Base-by-base conservation (phyloP, 2,888 invertebrate species). In the Pseudococcus viburni region DNA sequence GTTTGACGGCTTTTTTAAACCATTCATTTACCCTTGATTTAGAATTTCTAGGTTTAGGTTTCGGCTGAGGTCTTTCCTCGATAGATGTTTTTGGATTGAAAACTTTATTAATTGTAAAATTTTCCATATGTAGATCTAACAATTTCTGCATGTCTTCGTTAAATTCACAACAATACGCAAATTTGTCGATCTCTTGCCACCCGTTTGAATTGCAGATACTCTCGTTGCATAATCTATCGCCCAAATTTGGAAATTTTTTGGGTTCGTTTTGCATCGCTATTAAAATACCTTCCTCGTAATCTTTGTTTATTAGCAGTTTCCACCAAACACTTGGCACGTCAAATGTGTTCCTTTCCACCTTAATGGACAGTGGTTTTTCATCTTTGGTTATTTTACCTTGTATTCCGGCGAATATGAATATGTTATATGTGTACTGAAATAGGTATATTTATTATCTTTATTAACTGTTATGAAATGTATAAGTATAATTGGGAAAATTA, bases 241-340 rank as follows among this genome's bases (percentile, higher is more conserved):
- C 26, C 12, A 26, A n/a, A n/a, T 12, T 11, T 4, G 22, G 4
- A n/a, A 11, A 26, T 4, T 15, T 26, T 26, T 26, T 11, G 26
- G 68, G 68, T 68, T 26, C 12, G n/a, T 68, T 68, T 26, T 68
- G 68, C 68, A 68, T 68, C 5, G 68, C 68, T 68, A 68, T 8
- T 3, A 68, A 12, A 26, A 68, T 68, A 26, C 68, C 68, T 68
- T 22, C 26, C 9, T 26, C 12, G n/a, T 59, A n/a, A 11, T 68
- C 22, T 4, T 26, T 1, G 26, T 68, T 12, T 11, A 68, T 26
- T 68, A 68, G 11, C n/a, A 68, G 9, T 68, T 68, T 68, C 68
- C 68, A 68, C 68, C 68, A 68, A 26, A 68, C n/a, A 4, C 12
- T 11, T 11, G 68, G 68, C 11, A 68, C 68, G 68, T 15, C 9